Conservation (phyloP, 2,113 vertebrate genomes). For the Buteo buteo region DNA sequence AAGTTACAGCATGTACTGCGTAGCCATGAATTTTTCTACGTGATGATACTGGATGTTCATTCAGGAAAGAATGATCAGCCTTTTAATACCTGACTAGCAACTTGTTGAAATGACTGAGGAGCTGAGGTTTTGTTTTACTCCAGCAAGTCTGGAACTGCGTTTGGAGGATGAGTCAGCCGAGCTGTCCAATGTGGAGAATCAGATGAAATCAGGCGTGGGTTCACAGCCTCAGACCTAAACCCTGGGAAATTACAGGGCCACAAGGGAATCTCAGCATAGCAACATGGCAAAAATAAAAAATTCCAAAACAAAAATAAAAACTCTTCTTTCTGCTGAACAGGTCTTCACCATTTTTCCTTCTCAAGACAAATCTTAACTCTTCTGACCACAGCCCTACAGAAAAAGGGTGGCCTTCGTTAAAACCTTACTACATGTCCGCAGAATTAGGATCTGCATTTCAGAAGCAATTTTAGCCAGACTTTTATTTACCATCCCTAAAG, state of each 20-base stretch:
- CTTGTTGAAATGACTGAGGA: slow-evolving; percentile 28
- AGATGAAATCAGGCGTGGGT: background rate
- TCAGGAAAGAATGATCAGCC: background rate
- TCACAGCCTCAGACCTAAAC: background rate
- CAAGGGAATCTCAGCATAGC: background rate
- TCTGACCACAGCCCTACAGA: background rate
- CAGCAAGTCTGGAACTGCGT: slow-evolving; percentile 25
- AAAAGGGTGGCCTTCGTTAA: background rate
- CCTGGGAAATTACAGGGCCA: background rate
- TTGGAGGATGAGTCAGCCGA: background rate
- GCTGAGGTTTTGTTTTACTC: background rate
- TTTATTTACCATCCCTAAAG: background rate
- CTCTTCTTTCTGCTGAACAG: background rate
- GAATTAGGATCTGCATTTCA: background rate
- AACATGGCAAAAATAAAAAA: background rate
- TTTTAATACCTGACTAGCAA: slow-evolving; percentile 6
- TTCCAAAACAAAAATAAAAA: background rate
- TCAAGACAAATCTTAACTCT: background rate
- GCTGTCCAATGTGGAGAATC: background rate
- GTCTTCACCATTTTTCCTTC: background rate
- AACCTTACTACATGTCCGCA: background rate
- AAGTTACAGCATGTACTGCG: background rate
- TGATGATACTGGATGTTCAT: background rate
- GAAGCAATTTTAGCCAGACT: background rate
- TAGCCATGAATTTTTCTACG: background rate